phyloP scores from a whole-genome alignment of 2,888 invertebrate species.

The Rhingia rostrata region DNA sequence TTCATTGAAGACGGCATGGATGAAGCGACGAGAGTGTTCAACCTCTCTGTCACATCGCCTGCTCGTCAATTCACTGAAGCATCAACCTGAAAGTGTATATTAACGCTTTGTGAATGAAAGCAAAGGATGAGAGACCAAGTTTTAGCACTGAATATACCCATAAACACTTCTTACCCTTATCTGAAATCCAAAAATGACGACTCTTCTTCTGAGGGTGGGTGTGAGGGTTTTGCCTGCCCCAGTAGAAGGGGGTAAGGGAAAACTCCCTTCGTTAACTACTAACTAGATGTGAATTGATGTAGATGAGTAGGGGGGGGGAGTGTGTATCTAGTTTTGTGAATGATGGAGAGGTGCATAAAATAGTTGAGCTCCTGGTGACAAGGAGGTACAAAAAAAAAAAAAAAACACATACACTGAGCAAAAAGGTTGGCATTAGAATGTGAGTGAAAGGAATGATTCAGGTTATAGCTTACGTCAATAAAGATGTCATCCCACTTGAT shows the following conservation, averaged over 20 bases:
- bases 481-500: no score
- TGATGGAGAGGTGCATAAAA: not conserved
- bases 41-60: not conserved
- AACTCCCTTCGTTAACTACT: slow-evolving; percentile 32
- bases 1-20: slow-evolving; percentile 20
- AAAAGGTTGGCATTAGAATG: slow-evolving; percentile 8
- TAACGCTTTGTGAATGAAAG: slow-evolving; percentile 35
- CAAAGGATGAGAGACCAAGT: not conserved
- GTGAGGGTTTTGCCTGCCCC: not conserved
- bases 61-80: slow-evolving; percentile 50
- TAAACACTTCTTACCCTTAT: slow-evolving; percentile 48
- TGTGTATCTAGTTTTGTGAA: slow-evolving; percentile 2
- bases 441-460: no score
- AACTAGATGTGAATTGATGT: slow-evolving; percentile 6
- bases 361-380: slow-evolving; percentile 3
- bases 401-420: slow-evolving; percentile 2
- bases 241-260: not conserved
- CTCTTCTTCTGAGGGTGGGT: not conserved
- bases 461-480: no score
- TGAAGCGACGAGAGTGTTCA: not conserved
- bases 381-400: not conserved
- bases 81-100: slow-evolving; percentile 42
- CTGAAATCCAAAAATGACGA: slow-evolving; percentile 39
- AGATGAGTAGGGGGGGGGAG: not conserved
- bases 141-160: slow-evolving; percentile 34